Percentiles rank a stretch among this genome's conserved stretches.
Evolutionary conservation across 2,888 invertebrate species (phyloP).

Genomic region (Drosophila nr. perissopoda): DNA sequence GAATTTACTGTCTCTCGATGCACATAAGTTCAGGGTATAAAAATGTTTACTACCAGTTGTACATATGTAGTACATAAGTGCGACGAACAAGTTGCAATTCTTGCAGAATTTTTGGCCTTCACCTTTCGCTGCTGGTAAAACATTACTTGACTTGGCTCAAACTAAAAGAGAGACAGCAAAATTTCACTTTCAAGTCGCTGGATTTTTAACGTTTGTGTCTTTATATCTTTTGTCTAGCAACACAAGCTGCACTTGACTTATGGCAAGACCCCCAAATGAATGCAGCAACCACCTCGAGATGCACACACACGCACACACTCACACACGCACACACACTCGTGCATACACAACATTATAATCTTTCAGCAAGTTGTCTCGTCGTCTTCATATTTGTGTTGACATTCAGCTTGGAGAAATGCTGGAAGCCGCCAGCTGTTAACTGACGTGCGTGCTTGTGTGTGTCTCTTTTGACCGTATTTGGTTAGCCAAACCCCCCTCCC

Average conservation of each 20-base stretch:
- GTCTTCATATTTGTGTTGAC: conserved; percentile 32
- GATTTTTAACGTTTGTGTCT: conserved; percentile 21
- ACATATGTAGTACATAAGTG: background rate
- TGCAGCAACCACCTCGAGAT: conserved; percentile 49
- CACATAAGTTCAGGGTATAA: background rate
- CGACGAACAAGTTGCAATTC: background rate
- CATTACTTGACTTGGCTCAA: conserved; percentile 15
- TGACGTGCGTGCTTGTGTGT: conserved; percentile 2
- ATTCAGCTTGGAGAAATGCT: conserved; percentile 38
- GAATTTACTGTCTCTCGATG: background rate
- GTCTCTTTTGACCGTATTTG: background rate
- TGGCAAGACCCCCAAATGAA: conserved; percentile 49
- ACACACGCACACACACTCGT: background rate
- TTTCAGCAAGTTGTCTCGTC: conserved; percentile 49
- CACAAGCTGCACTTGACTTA: conserved; percentile 66
- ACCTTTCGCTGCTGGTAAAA: conserved; percentile 21
- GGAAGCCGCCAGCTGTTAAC: conserved; percentile 38
- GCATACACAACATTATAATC: conserved; percentile 37
- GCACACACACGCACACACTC: background rate
- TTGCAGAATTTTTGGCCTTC: conserved; percentile 42
- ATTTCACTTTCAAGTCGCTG: conserved; percentile 64
- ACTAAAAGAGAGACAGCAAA: conserved; percentile 33
- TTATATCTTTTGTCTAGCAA: conserved; percentile 50
- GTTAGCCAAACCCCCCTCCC: background rate
- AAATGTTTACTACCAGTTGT: background rate